phyloP scores from a whole-genome alignment of 2,113 vertebrate genomes.

The Cryptoleucopteryx plumbea region DNA sequence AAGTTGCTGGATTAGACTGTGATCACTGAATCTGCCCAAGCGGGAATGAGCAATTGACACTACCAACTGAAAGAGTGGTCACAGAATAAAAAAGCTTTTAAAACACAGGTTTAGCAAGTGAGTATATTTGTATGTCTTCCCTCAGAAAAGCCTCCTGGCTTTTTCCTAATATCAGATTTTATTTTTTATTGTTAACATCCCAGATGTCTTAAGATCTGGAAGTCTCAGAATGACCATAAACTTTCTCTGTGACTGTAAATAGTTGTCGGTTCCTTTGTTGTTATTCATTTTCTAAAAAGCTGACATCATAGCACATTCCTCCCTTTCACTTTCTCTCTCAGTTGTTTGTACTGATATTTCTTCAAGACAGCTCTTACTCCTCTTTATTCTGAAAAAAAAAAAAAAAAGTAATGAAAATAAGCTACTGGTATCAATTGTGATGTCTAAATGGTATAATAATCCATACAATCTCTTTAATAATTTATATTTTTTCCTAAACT shows the following conservation, averaged over 20 bases:
- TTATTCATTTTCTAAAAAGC: not conserved
- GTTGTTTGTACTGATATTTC: not conserved
- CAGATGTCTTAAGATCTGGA: not conserved
- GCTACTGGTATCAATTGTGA: not conserved
- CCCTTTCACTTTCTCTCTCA: not conserved
- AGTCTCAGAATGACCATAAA: not conserved
- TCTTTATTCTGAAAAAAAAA: not conserved
- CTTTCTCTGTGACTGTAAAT: not conserved
- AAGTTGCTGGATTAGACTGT: not conserved
- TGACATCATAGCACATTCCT: not conserved
- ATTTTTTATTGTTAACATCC: not conserved
- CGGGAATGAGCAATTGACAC: rapidly evolving
- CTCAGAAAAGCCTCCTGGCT: not conserved
- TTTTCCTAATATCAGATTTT: not conserved
- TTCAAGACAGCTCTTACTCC: not conserved
- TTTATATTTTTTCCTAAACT: not conserved
- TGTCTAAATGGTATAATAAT: not conserved
- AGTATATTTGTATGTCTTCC: not conserved
- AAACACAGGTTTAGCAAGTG: not conserved
- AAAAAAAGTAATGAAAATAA: not conserved
- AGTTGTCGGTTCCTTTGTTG: not conserved
- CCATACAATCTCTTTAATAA: not conserved
- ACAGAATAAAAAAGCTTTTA: not conserved
- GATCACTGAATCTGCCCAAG: not conserved
- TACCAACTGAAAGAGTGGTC: not conserved